Percentiles rank a stretch among this genome's conserved stretches.
Conservation (phyloP, 2,888 invertebrate genomes). For the Caenorhabditis sulstoni region DNA sequence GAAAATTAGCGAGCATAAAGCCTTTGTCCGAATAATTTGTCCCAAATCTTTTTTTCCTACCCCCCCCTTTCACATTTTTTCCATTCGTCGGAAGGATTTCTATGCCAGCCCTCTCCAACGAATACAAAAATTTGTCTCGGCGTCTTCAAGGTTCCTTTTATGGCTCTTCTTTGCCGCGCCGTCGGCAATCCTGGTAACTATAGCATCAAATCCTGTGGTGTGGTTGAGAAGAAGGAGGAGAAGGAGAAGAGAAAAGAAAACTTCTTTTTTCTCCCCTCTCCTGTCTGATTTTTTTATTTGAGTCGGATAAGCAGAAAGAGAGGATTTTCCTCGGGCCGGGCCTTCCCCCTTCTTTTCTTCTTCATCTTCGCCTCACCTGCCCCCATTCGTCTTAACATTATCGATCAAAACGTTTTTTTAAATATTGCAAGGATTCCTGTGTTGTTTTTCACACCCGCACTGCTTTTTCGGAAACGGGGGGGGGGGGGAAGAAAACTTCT, state of each 20-base stretch:
- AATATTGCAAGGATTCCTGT: slow-evolving; percentile 36
- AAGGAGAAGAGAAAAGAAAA: no score
- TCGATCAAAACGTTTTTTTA: slow-evolving; percentile 20
- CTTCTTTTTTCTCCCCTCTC: background rate
- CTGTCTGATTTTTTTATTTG: slow-evolving; percentile 17
- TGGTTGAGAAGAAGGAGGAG: no score
- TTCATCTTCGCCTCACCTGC: slow-evolving; percentile 3
- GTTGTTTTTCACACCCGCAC: background rate
- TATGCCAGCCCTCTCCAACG: no score
- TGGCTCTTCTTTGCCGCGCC: no score
- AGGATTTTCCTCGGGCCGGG: slow-evolving; percentile 2
- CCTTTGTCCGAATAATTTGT: background rate
- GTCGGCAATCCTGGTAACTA: slow-evolving; percentile 10
- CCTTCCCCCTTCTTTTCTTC: slow-evolving; percentile 20
- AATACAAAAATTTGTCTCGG: no score
- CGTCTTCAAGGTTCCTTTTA: no score
- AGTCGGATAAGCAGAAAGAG: slow-evolving; percentile 34
- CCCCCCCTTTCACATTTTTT: background rate
- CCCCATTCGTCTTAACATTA: slow-evolving; percentile 13
- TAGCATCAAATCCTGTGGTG: slow-evolving; percentile 8
- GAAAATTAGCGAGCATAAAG: no score
- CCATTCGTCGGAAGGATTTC: no score
- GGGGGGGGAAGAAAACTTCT: background rate
- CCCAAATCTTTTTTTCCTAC: background rate
- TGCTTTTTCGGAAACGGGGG: background rate